These are phyloP conservation scores for Paragorgia papillata DNA, from an alignment of 92 coral and sea anemone species.

Conservation along the genomic window DNA sequence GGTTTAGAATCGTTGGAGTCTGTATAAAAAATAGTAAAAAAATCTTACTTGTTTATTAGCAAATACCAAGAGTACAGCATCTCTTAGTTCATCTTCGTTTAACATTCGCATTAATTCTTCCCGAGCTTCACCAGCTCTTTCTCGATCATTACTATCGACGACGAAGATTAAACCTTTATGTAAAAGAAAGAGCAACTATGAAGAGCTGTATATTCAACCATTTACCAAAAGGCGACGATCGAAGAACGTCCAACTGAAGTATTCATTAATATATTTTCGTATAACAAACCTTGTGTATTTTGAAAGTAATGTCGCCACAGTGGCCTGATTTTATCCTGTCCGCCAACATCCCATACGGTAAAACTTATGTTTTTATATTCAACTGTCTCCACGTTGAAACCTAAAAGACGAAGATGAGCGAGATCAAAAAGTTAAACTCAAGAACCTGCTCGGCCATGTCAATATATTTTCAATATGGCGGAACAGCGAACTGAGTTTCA, in stretches of 20 bases:
- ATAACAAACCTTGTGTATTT: conserved; percentile 89
- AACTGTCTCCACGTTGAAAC: conserved; percentile 91
- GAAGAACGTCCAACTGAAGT: not conserved
- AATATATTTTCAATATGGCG: not conserved
- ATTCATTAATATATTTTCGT: no score
- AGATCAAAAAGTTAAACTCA: not conserved
- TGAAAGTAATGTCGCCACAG: conserved; percentile 99
- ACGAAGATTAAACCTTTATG: conserved; percentile 87
- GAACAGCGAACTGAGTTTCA: not conserved
- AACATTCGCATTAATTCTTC: conserved; percentile 90
- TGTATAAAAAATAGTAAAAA: no score
- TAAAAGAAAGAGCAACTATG: not conserved
- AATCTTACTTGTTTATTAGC: conserved; percentile 92
- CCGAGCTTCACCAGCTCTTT: conserved; percentile 83
- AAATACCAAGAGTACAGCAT: conserved; percentile 87
- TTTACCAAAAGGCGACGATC: no score
- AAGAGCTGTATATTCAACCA: not conserved
- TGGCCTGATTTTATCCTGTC: conserved; percentile 98
- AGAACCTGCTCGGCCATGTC: not conserved
- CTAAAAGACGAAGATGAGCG: conserved; percentile 25
- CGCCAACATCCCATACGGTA: conserved; percentile 99
- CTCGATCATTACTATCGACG: conserved; percentile 98
- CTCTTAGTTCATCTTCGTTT: conserved; percentile 92
- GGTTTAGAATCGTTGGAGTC: no score
- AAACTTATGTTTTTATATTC: conserved; percentile 89